phyloP scores from a whole-genome alignment of 2,888 invertebrate genomes.

The Sipha maydis region DNA sequence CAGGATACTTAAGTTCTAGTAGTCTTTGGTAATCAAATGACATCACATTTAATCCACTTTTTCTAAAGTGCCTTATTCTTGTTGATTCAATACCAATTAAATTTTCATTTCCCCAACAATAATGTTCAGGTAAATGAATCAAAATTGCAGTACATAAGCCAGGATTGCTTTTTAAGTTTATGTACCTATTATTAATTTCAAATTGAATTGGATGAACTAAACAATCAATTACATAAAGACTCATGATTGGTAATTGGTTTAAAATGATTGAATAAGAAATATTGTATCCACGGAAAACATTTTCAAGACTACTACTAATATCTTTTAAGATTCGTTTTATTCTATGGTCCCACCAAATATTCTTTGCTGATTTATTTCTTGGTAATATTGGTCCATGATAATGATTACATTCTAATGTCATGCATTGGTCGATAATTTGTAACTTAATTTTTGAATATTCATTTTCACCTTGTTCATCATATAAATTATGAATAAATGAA shows the following conservation, averaged over 20 bases:
- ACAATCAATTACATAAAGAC: constrained; percentile 74
- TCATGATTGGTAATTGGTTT: constrained; percentile 70
- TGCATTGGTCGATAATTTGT: constrained; percentile 74
- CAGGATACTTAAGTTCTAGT: constrained; percentile 68
- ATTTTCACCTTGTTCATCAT: constrained; percentile 66
- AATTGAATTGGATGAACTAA: constrained; percentile 71
- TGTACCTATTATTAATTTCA: constrained; percentile 7
- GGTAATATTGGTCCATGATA: constrained; percentile 73
- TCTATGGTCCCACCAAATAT: constrained; percentile 71
- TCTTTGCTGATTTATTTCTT: constrained; percentile 70
- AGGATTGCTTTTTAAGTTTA: constrained; percentile 38
- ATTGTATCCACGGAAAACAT: constrained; percentile 22
- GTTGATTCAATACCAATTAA: constrained; percentile 75
- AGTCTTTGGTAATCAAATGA: constrained; percentile 72
- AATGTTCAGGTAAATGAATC: constrained; percentile 76
- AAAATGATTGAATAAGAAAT: constrained; percentile 42
- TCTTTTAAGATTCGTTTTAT: constrained; percentile 68
- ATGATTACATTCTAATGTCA: constrained; percentile 74
- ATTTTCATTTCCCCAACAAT: constrained; percentile 70
- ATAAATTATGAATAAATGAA: constrained; percentile 73
- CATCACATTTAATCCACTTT: constrained; percentile 74
- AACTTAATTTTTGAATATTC: constrained; percentile 69
- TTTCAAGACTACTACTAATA: constrained; percentile 42
- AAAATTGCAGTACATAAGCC: constrained; percentile 71
- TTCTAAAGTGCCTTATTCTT: constrained; percentile 74